These are phyloP conservation scores for Mesocricetus auratus DNA, from an alignment of 2,113 vertebrate species.

Conservation along the genomic window DNA sequence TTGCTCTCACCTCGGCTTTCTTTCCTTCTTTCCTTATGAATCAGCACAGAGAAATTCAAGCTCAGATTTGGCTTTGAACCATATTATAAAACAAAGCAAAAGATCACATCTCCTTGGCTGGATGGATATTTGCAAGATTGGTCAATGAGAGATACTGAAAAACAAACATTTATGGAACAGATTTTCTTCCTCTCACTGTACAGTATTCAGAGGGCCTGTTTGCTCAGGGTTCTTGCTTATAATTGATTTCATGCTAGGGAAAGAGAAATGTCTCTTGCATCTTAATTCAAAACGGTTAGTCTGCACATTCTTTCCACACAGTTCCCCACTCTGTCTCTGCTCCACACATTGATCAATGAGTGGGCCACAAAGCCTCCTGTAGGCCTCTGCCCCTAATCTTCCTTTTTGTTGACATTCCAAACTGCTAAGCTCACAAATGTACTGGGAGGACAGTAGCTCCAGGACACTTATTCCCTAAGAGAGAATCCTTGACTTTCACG, in stretches of 20 bases:
- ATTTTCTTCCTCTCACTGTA: background rate
- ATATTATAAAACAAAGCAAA: slow-evolving; percentile 16
- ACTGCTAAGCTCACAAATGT: slow-evolving; percentile 81
- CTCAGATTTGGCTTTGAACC: slow-evolving; percentile 43
- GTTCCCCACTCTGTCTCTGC: slow-evolving; percentile 75
- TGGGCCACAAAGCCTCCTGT: slow-evolving; percentile 45
- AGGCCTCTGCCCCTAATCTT: slow-evolving; percentile 69
- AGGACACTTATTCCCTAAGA: slow-evolving; percentile 83
- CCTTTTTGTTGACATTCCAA: slow-evolving; percentile 80
- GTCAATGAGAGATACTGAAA: slow-evolving; percentile 4
- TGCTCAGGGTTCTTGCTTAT: slow-evolving; percentile 81
- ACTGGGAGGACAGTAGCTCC: slow-evolving; percentile 78
- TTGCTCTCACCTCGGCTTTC: background rate
- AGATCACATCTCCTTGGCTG: background rate
- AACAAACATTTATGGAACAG: slow-evolving; percentile 10
- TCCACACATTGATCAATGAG: slow-evolving; percentile 71
- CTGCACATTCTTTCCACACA: slow-evolving; percentile 74
- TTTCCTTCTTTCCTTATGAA: background rate
- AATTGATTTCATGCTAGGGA: slow-evolving; percentile 81
- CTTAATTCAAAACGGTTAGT: slow-evolving; percentile 81
- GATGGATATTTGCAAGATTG: slow-evolving; percentile 24
- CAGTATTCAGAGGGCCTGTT: slow-evolving; percentile 77
- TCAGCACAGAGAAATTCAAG: slow-evolving; percentile 53
- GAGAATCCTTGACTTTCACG: slow-evolving; percentile 82
- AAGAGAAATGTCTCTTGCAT: slow-evolving; percentile 81